These are phyloP conservation scores for Choristoneura fumiferana DNA, from an alignment of 1,140 invertebrate species.

Conservation along the genomic window DNA sequence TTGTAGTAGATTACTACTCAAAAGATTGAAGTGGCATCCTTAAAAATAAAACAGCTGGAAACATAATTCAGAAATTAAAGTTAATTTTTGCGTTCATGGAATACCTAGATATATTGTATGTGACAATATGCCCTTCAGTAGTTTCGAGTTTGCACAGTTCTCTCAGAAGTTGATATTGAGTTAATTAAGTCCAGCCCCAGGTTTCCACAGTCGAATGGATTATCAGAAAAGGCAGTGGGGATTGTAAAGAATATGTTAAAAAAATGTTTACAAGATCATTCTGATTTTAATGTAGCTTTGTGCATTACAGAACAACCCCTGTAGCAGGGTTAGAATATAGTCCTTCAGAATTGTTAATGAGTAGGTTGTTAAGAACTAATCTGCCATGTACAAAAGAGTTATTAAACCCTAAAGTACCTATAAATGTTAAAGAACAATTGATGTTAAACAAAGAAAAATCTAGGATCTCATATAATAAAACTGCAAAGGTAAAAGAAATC, in stretches of 20 bases:
- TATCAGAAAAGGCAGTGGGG: not conserved
- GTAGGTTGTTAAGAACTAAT: not conserved
- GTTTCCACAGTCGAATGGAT: not conserved
- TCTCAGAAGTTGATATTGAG: not conserved
- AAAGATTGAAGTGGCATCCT: slow-evolving; percentile 7
- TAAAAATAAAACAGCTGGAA: not conserved
- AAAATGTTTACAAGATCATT: not conserved
- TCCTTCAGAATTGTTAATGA: slow-evolving; percentile 3
- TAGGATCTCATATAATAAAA: not conserved
- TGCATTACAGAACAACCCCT: not conserved
- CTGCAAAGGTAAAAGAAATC: not conserved
- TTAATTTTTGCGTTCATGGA: not conserved
- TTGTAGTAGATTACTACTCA: slow-evolving; percentile 13
- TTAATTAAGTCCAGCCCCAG: not conserved
- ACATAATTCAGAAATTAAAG: not conserved
- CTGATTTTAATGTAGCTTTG: not conserved
- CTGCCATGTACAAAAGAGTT: not conserved
- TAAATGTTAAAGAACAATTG: not conserved
- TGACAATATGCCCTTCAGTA: slow-evolving; percentile 5
- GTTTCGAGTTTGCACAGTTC: not conserved
- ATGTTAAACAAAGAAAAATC: not conserved
- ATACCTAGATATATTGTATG: not conserved
- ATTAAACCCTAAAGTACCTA: not conserved
- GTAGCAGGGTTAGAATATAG: not conserved
- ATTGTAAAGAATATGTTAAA: not conserved